Evolutionary conservation across 35 echinoderm and acorn worm species (phyloP).

Genomic region (Anneissia japonica): DNA sequence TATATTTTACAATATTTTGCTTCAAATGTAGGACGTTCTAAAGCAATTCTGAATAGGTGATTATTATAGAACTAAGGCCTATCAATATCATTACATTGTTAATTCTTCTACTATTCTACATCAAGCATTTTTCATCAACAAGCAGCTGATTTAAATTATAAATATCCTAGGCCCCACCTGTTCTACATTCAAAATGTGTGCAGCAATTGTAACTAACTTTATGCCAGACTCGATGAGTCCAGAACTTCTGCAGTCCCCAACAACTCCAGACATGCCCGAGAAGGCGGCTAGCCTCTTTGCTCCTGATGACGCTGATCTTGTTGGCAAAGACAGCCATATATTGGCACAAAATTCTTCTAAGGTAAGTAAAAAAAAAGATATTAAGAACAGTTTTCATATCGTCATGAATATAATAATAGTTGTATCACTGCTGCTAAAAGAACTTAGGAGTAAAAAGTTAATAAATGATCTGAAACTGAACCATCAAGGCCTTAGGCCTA

Average conservation of each 20-base stretch:
- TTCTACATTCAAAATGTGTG: constrained; percentile 64
- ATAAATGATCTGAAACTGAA: no score
- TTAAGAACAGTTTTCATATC: neutral
- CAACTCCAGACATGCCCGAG: constrained; percentile 64
- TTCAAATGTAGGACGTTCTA: neutral
- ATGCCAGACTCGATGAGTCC: constrained; percentile 38
- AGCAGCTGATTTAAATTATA: neutral
- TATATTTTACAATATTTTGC: neutral
- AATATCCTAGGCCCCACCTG: neutral
- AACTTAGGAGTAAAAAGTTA: no score
- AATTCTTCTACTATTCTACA: no score
- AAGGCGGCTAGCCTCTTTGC: constrained; percentile 56
- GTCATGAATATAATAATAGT: neutral
- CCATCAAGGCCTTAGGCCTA: no score
- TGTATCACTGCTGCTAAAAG: no score
- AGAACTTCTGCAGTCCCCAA: constrained; percentile 74
- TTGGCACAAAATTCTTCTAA: constrained; percentile 47
- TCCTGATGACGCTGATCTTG: constrained; percentile 55
- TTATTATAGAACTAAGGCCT: no score
- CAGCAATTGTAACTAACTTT: constrained; percentile 78
- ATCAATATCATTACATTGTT: neutral
- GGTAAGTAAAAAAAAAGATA: neutral
- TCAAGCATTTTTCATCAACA: no score
- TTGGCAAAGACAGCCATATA: constrained; percentile 55
- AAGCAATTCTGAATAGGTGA: no score